These are phyloP conservation scores for Argyresthia goedartella DNA, from an alignment of 2,888 invertebrate species.

Conservation along the genomic window DNA sequence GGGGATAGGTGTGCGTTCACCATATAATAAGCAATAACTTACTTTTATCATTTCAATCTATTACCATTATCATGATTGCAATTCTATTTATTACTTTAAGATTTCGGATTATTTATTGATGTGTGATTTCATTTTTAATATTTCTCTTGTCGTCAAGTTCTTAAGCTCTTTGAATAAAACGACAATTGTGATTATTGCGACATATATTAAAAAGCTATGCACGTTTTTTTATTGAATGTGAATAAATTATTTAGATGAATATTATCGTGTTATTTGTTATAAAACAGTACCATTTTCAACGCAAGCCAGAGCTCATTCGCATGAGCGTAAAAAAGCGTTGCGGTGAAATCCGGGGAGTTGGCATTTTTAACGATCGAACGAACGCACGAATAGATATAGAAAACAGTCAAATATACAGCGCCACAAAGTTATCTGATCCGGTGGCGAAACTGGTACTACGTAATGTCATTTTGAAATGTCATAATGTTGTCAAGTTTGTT, in stretches of 20 bases:
- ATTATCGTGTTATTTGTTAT: constrained; percentile 10
- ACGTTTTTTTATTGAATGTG: constrained; percentile 70
- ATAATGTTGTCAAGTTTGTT: too few relatives aligned
- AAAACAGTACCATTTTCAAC: too few relatives aligned
- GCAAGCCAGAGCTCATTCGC: too few relatives aligned
- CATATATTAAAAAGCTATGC: constrained; percentile 54
- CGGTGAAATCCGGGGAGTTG: too few relatives aligned
- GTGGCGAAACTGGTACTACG: too few relatives aligned
- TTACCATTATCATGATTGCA: constrained; percentile 25
- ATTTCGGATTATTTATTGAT: constrained; percentile 58
- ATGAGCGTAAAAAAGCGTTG: too few relatives aligned
- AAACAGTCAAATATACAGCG: too few relatives aligned
- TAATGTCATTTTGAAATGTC: too few relatives aligned
- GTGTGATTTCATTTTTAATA: constrained; percentile 64
- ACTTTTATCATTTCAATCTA: constrained; percentile 16
- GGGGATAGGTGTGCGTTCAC: too few relatives aligned
- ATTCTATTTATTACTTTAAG: constrained; percentile 53
- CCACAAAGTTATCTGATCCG: too few relatives aligned
- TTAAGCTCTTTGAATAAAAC: constrained; percentile 20
- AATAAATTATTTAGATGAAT: constrained; percentile 68
- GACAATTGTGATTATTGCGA: constrained; percentile 40
- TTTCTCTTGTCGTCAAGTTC: constrained; percentile 35
- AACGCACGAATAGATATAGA: too few relatives aligned
- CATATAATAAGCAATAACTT: constrained; percentile 32
- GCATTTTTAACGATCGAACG: too few relatives aligned